phyloP scores from a whole-genome alignment of 2,888 invertebrate genomes.

The Entomobrya proxima region DNA sequence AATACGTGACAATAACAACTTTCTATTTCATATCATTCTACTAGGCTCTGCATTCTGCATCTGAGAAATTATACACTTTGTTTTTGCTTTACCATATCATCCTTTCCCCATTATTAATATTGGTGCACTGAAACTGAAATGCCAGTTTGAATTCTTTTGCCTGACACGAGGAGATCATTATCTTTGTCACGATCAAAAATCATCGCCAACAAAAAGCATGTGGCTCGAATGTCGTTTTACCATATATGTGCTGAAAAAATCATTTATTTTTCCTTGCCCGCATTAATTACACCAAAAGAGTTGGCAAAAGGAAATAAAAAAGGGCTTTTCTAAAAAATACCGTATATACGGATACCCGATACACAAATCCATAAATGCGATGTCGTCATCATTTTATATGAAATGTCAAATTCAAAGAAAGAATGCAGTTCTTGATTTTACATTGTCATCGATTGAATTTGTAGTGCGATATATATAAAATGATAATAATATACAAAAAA shows the following conservation, averaged over 20 bases:
- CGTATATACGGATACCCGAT: too few relatives aligned
- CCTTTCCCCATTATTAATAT: not conserved
- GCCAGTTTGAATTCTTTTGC: not conserved
- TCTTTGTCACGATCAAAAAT: conserved; percentile 58
- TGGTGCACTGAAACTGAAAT: not conserved
- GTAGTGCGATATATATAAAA: too few relatives aligned
- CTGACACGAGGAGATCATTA: conserved; percentile 49
- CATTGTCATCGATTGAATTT: too few relatives aligned
- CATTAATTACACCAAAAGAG: conserved; percentile 31
- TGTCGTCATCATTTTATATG: too few relatives aligned
- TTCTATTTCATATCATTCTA: not conserved
- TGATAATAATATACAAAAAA: too few relatives aligned
- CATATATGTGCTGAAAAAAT: conserved; percentile 21
- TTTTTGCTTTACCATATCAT: not conserved
- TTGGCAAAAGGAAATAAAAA: not conserved
- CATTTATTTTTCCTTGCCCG: conserved; percentile 28
- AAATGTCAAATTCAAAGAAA: too few relatives aligned
- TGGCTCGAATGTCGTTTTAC: too few relatives aligned
- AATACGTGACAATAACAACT: not conserved
- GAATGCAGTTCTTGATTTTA: too few relatives aligned
- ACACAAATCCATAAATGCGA: too few relatives aligned
- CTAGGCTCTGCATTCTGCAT: not conserved
- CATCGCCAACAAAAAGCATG: not conserved
- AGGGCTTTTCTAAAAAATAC: not conserved
- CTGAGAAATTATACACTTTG: conserved; percentile 7